Conservation (phyloP, 2,888 invertebrate genomes). For the Drosophila helvetica region DNA sequence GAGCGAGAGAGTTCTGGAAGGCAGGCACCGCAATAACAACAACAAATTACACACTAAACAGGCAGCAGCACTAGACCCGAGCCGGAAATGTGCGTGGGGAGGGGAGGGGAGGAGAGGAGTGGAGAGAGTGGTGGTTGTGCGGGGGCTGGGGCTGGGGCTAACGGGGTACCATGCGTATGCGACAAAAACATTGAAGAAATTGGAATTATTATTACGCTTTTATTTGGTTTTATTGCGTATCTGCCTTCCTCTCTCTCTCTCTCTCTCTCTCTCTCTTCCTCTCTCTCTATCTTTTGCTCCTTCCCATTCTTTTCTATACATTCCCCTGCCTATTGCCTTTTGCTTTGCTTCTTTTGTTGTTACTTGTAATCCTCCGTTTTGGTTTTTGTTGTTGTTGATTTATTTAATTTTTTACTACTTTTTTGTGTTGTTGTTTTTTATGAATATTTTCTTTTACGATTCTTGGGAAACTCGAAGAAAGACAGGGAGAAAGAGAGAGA, state of each 20-base stretch:
- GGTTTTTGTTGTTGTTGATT: not conserved
- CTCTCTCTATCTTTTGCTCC: slow-evolving; percentile 3
- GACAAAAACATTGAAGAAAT: slow-evolving; percentile 39
- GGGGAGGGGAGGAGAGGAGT: not conserved
- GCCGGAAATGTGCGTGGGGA: slow-evolving; percentile 12
- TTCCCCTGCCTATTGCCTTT: too few relatives aligned
- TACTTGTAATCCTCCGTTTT: not conserved
- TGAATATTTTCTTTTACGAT: slow-evolving; percentile 40
- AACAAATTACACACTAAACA: slow-evolving; percentile 55
- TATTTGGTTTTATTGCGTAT: slow-evolving; percentile 59
- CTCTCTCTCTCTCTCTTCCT: slow-evolving; percentile 17
- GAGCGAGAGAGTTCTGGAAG: slow-evolving; percentile 55
- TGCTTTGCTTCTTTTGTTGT: not conserved
- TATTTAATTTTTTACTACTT: not conserved
- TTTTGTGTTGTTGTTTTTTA: slow-evolving; percentile 2
- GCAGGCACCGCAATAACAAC: slow-evolving; percentile 39
- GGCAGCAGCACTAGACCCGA: slow-evolving; percentile 42
- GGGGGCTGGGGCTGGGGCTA: slow-evolving; percentile 2
- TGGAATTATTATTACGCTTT: slow-evolving; percentile 64
- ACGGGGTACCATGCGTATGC: slow-evolving; percentile 44
- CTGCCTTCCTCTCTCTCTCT: slow-evolving; percentile 20
- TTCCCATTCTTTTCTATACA: not conserved
- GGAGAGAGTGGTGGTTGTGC: slow-evolving; percentile 9
- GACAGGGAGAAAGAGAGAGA: not conserved
- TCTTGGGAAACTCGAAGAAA: slow-evolving; percentile 1